Evolutionary conservation across 2,888 invertebrate genomes (phyloP), one percentile per base, ranked within the genome.

Genomic region (Cremastinae sp.): DNA sequence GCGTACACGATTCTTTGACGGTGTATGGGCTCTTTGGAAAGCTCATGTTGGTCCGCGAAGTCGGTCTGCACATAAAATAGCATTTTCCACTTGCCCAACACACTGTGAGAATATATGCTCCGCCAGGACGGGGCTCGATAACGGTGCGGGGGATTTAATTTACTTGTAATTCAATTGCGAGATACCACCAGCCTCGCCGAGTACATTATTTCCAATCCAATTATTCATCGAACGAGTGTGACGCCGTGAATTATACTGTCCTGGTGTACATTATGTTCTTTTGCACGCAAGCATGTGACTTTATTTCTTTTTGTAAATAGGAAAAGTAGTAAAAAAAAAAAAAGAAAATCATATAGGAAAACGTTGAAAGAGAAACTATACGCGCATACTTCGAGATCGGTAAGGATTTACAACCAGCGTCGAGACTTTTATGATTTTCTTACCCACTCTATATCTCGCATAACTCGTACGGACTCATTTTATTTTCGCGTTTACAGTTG

Each of bases 151-250:
- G 49, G 64, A 72, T 64, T 72, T 43, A 49, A 72, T 64, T 47
- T 47, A 64, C 41, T 47, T 66, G 54, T 74, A 74, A 74, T 74
- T 74, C 68, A 61, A 74, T 74, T 74, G 61, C 45, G 45, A 66
- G 53, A 54, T 51, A 22, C 51, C 51, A 41, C 49, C 51, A 45
- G 49, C 5, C 28, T n/a, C 28, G 28, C 43, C 51, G 43, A 73
- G 43, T 59, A 59, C 61, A 68, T 54, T 43, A 61, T 47, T 43
- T 45, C 8, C 66, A 68, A 74, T 74, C 73, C 66, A 61, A 74
- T 74, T 74, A 74, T 68, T 68, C 66, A 36, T 54, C 66, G 66
- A 66, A 66, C 66, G 66, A 45, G 66, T 45, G 43, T 38, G 54
- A 56, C 34, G 36, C 28, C 54, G 20, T 34, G 51, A 22, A 56